These are phyloP conservation scores for Leptopterna dolabrata DNA, from an alignment of 2,888 invertebrate species.

Conservation along the genomic window DNA sequence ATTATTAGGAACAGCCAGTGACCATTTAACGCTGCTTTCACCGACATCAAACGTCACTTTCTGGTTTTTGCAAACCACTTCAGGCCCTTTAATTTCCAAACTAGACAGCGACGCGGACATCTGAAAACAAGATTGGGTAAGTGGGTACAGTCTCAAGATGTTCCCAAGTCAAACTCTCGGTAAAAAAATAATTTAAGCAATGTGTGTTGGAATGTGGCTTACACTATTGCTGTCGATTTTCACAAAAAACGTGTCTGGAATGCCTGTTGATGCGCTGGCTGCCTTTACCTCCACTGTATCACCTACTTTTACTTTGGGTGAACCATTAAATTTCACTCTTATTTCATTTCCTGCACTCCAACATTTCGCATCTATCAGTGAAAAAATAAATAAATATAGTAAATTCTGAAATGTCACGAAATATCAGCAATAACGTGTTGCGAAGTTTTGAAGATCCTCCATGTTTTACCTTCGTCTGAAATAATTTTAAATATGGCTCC, in stretches of 20 bases:
- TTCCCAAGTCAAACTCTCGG: too few relatives aligned
- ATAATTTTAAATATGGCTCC: slow-evolving; percentile 30
- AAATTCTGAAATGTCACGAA: too few relatives aligned
- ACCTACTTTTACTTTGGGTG: slow-evolving; percentile 12
- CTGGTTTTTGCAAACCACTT: slow-evolving; percentile 15
- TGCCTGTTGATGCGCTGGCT: slow-evolving; percentile 25
- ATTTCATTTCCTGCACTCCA: slow-evolving; percentile 37
- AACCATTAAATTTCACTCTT: slow-evolving; percentile 7
- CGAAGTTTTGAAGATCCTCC: too few relatives aligned
- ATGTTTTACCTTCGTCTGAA: slow-evolving; percentile 7
- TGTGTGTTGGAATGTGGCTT: too few relatives aligned
- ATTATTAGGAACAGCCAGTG: neutral
- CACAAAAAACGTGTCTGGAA: neutral
- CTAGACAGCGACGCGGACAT: neutral
- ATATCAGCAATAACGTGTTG: too few relatives aligned
- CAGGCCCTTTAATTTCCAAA: slow-evolving; percentile 44
- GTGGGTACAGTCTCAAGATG: too few relatives aligned
- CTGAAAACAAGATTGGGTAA: neutral
- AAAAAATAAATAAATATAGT: too few relatives aligned
- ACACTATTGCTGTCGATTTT: slow-evolving; percentile 4
- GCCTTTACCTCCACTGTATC: neutral
- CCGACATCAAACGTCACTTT: slow-evolving; percentile 22
- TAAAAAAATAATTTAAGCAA: too few relatives aligned
- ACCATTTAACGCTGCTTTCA: slow-evolving; percentile 14
- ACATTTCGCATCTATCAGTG: slow-evolving; percentile 24